Evolutionary conservation across 1,140 invertebrate species (phyloP).

Genomic region (Augochlora pura): DNA sequence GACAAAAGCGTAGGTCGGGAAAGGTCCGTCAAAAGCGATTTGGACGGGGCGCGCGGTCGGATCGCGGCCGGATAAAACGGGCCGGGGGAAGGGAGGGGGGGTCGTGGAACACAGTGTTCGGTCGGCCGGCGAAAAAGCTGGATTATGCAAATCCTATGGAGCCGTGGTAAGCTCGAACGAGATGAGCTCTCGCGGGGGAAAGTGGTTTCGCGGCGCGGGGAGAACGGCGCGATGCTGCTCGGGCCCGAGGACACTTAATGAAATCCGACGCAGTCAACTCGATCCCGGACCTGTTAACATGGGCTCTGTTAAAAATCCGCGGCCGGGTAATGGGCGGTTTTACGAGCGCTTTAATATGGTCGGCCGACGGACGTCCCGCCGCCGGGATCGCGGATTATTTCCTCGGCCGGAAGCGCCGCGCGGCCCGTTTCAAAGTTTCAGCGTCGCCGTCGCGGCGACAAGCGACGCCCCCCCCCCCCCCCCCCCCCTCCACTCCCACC

Average conservation of each 20-base stretch:
- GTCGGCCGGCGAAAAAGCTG: slow-evolving; percentile 6
- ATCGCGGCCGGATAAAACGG: background rate
- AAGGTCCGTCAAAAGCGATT: background rate
- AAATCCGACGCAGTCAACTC: background rate
- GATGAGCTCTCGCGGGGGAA: background rate
- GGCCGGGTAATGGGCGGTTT: background rate
- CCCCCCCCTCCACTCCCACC: too few relatives aligned
- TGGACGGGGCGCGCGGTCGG: background rate
- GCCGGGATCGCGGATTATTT: background rate
- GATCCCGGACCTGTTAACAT: background rate
- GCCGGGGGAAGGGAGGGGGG: background rate
- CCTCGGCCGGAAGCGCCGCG: background rate
- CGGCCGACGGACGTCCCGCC: background rate
- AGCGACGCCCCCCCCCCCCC: too few relatives aligned
- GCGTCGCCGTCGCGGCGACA: background rate
- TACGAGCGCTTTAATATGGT: too few relatives aligned
- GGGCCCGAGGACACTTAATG: background rate
- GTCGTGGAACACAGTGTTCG: background rate
- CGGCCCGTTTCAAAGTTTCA: background rate
- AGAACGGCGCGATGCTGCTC: background rate
- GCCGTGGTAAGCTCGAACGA: slow-evolving; percentile 1
- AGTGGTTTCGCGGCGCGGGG: background rate
- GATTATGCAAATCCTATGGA: slow-evolving; percentile 14
- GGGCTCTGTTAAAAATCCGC: background rate
- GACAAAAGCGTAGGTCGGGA: too few relatives aligned